Percentiles rank a stretch among this genome's conserved stretches.
Evolutionary conservation across 92 coral and sea anemone species (phyloP).

Genomic region (Desmophyllum pertusum): DNA sequence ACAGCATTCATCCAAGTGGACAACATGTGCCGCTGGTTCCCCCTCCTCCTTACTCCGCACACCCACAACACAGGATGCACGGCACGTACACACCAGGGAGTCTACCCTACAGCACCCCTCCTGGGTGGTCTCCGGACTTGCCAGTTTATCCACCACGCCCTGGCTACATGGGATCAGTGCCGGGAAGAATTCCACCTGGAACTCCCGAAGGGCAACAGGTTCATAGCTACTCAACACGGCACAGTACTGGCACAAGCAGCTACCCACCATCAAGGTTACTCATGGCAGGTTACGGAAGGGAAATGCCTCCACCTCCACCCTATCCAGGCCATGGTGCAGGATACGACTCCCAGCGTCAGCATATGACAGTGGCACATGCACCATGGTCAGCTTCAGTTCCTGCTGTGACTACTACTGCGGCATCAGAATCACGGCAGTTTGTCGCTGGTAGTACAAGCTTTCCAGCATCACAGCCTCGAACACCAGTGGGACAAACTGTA

Average conservation of each 20-base stretch:
- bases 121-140: conserved; percentile 71
- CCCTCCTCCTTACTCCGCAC: conserved; percentile 53
- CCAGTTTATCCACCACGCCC: conserved; percentile 55
- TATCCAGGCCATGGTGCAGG: conserved; percentile 71
- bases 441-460: conserved; percentile 12
- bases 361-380: conserved; percentile 10
- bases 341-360: conserved; percentile 48
- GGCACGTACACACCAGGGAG: conserved; percentile 48
- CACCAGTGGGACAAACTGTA: conserved; percentile 24
- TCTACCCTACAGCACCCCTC: conserved; percentile 40
- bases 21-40: conserved; percentile 22
- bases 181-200: conserved; percentile 59
- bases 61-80: conserved; percentile 43
- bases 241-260: conserved; percentile 55
- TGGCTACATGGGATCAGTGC: conserved; percentile 45
- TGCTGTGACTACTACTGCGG: conserved; percentile 15
- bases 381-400: conserved; percentile 41
- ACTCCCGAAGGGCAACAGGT: conserved; percentile 53
- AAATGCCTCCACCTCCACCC: conserved; percentile 81
- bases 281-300: conserved; percentile 55
- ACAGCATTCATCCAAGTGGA: conserved; percentile 38
- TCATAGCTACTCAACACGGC: conserved; percentile 72
- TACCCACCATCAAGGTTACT: conserved; percentile 41
- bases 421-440: conserved; percentile 17
- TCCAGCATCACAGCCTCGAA: not conserved